Percentiles rank a stretch among this genome's conserved stretches.
phyloP scores from a whole-genome alignment of 2,888 invertebrate species.

The Adineta ricciae region DNA sequence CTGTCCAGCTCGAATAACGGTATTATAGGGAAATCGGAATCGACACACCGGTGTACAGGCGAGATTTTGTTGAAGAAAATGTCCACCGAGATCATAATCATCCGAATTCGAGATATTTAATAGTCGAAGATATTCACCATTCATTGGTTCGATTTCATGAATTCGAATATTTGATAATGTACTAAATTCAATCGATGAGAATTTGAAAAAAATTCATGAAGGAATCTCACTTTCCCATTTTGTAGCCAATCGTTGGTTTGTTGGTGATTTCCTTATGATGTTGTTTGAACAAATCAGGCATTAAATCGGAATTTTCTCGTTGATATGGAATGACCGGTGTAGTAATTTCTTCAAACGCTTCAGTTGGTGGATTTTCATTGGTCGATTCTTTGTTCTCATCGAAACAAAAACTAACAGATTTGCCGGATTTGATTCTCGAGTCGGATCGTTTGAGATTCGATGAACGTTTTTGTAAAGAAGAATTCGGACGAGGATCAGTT shows the following conservation, averaged over 20 bases:
- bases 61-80: slow-evolving; percentile 47
- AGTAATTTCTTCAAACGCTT: not conserved
- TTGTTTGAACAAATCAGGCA: not conserved
- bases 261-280: not conserved
- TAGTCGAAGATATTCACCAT: slow-evolving; percentile 46
- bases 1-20: slow-evolving; percentile 40
- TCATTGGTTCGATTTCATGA: slow-evolving; percentile 44
- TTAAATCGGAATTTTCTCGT: not conserved
- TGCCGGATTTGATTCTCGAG: not conserved
- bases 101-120: slow-evolving; percentile 40
- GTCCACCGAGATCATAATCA: slow-evolving; percentile 45
- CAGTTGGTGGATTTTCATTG: not conserved
- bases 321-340: not conserved
- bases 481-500: not conserved
- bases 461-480: not conserved
- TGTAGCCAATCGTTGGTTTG: not conserved
- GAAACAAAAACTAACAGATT: not conserved
- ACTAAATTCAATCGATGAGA: not conserved
- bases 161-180: slow-evolving; percentile 40
- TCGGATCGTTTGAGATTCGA: not conserved
- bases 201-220: too few species aligned
- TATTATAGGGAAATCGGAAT: slow-evolving; percentile 45
- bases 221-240: not conserved
- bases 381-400: not conserved
- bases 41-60: slow-evolving; percentile 48